Evolutionary conservation across 2,113 vertebrate species (phyloP).

Genomic region (Cygnus buccinator): DNA sequence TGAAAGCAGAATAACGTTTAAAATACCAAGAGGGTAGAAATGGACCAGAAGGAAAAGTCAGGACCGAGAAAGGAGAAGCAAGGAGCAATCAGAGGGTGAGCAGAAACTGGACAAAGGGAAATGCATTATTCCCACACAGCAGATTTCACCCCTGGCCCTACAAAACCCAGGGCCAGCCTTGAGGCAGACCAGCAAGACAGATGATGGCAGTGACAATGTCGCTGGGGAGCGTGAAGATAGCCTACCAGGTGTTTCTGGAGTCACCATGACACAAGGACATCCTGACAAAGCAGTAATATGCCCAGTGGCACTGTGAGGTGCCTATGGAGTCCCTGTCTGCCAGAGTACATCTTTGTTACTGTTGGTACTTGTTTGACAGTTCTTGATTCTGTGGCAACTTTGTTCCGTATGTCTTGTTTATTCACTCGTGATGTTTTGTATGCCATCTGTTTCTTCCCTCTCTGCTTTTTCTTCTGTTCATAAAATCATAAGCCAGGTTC

Average conservation of each 20-base stretch:
- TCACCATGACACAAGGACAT: not conserved
- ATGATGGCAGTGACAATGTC: not conserved
- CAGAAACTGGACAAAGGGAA: not conserved
- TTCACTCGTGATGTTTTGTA: not conserved
- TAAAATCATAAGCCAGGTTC: not conserved
- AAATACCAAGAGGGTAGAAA: not conserved
- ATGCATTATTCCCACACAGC: not conserved
- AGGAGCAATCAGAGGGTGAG: not conserved
- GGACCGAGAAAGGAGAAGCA: not conserved
- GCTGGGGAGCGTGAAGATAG: not conserved
- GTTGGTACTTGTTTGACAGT: constrained; percentile 17
- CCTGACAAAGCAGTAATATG: not conserved
- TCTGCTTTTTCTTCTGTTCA: not conserved
- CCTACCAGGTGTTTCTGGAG: not conserved
- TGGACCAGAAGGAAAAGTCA: not conserved
- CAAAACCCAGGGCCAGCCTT: not conserved
- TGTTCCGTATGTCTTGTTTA: constrained; percentile 55
- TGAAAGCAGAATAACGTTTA: not conserved
- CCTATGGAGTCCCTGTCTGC: constrained; percentile 10
- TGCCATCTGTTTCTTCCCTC: constrained; percentile 61
- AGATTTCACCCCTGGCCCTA: not conserved
- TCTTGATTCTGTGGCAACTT: constrained; percentile 43
- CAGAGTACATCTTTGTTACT: not conserved
- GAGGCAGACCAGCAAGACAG: not conserved
- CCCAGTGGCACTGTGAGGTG: not conserved